Conservation (phyloP, 2,888 invertebrate genomes). For the Meteorus cinctellus region DNA sequence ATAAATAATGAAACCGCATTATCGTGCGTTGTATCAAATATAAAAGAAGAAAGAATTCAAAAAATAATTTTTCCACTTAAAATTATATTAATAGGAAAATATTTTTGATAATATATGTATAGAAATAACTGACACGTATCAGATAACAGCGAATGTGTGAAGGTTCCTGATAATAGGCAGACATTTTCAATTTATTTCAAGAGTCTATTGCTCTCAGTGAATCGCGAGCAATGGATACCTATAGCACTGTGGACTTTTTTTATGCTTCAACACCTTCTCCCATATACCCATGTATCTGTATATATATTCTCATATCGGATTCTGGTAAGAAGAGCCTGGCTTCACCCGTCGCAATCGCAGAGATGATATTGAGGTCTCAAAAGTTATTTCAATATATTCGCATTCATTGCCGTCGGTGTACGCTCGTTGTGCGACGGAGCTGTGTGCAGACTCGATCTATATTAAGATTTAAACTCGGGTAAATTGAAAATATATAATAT, state of each 20-base stretch:
- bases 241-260: background rate
- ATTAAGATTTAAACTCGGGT: background rate
- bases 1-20: slow-evolving; percentile 53
- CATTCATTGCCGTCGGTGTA: slow-evolving; percentile 40
- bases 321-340: background rate
- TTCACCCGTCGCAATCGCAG: slow-evolving; percentile 23
- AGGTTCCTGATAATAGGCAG: slow-evolving; percentile 56
- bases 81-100: background rate
- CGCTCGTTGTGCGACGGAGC: slow-evolving; percentile 18
- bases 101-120: background rate
- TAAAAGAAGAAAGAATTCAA: slow-evolving; percentile 49
- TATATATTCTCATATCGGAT: slow-evolving; percentile 1
- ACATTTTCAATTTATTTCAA: slow-evolving; percentile 72
- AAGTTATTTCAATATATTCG: slow-evolving; percentile 59
- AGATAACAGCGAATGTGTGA: background rate
- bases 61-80: background rate
- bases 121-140: slow-evolving; percentile 23
- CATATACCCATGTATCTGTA: slow-evolving; percentile 22
- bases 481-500: background rate
- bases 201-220: slow-evolving; percentile 63
- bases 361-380: slow-evolving; percentile 63
- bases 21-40: slow-evolving; percentile 58
- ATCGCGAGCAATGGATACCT: slow-evolving; percentile 61
- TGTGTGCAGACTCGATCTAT: background rate
- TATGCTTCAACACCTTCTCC: background rate